A percentile compares a stretch with the other conserved stretches of the same genome.
Evolutionary conservation across 2,113 vertebrate genomes (phyloP).

Genomic region (Mungos mungo): DNA sequence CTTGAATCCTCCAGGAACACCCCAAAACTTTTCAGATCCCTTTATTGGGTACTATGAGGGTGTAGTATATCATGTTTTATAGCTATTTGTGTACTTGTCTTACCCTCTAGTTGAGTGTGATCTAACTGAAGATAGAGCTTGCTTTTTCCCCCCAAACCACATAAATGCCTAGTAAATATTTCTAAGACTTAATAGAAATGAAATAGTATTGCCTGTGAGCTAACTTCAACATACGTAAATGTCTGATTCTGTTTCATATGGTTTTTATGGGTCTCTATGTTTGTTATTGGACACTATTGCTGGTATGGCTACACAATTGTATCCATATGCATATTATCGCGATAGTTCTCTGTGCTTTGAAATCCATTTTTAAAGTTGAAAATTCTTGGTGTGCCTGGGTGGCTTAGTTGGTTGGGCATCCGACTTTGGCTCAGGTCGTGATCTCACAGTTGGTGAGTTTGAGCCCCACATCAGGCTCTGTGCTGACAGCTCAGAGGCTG

Average conservation of each 20-base stretch:
- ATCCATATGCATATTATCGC: not conserved
- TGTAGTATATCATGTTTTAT: not conserved
- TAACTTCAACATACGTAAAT: not conserved
- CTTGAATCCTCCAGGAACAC: not conserved
- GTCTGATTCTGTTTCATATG: not conserved
- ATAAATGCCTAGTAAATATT: constrained; percentile 53
- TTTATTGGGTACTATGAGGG: not conserved
- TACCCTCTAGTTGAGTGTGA: constrained; percentile 1
- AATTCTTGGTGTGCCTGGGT: no score
- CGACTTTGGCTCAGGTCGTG: no score
- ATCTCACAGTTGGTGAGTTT: no score
- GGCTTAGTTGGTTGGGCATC: no score
- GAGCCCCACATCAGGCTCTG: no score
- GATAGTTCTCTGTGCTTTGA: constrained; percentile 25
- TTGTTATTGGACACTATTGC: not conserved
- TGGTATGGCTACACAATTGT: not conserved
- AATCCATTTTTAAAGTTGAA: not conserved
- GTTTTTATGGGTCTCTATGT: not conserved
- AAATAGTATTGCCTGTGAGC: not conserved
- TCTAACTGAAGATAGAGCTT: constrained; percentile 39
- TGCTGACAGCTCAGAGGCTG: no score
- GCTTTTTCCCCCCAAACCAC: not conserved
- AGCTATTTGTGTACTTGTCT: not conserved
- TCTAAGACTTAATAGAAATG: constrained; percentile 31
- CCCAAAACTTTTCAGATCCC: not conserved